Evolutionary conservation across 2,113 vertebrate genomes (phyloP).

Genomic region (Xiphias gladius): DNA sequence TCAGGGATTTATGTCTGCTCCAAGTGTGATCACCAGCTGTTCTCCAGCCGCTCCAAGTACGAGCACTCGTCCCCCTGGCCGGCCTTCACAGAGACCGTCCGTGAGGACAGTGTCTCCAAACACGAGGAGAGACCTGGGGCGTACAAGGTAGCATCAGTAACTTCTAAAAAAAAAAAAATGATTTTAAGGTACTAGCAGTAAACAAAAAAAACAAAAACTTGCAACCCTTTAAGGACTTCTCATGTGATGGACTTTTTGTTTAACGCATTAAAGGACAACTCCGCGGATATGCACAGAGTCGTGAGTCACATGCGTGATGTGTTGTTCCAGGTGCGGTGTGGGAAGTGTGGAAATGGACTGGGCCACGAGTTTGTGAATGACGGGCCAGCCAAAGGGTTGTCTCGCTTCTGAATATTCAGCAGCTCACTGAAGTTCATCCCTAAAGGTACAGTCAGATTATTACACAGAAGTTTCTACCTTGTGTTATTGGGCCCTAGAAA

Average conservation of each 20-base stretch:
- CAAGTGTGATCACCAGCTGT: conserved; percentile 91
- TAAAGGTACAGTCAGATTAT: conserved; percentile 85
- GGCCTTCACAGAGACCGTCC: conserved; percentile 92
- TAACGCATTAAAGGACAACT: neutral
- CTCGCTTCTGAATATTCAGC: conserved; percentile 99
- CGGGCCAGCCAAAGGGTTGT: conserved; percentile 86
- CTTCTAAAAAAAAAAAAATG: neutral
- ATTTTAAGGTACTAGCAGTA: neutral
- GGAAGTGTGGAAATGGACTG: conserved; percentile 91
- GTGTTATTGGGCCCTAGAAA: neutral
- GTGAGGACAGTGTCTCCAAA: conserved; percentile 89
- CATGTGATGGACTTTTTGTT: neutral
- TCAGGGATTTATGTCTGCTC: conserved; percentile 91
- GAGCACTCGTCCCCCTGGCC: conserved; percentile 96
- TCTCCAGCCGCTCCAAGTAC: conserved; percentile 92
- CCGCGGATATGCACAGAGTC: neutral
- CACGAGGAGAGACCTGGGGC: conserved; percentile 83
- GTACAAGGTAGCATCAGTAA: conserved; percentile 85
- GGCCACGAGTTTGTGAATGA: conserved; percentile 96
- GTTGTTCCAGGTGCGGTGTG: conserved; percentile 66
- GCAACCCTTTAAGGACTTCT: neutral
- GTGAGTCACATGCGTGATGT: neutral
- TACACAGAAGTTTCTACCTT: neutral
- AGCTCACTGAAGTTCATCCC: conserved; percentile 94
- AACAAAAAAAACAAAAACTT: neutral